Conservation (phyloP, 2,797 vertebrate genomes). For the Melanotaenia boesemani region DNA sequence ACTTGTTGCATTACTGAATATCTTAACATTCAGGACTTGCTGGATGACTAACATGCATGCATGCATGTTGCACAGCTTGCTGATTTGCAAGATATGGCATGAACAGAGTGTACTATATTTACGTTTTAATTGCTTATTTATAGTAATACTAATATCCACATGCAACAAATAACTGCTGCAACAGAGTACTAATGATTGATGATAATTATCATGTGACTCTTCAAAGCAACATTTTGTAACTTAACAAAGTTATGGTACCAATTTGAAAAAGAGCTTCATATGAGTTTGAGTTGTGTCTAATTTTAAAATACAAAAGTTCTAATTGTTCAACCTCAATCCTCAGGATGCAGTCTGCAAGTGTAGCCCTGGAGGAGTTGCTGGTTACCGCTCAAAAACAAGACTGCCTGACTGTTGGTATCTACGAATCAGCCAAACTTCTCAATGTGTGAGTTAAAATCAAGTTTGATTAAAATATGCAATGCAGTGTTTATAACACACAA, state of each 20-base stretch:
- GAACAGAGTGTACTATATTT: not conserved
- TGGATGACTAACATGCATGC: no score
- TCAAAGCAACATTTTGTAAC: not conserved
- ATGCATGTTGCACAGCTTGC: conserved; percentile 22
- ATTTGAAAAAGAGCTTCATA: not conserved
- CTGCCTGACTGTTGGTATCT: conserved; percentile 89
- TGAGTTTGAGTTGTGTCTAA: not conserved
- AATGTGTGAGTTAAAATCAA: conserved; percentile 84
- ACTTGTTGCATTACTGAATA: not conserved
- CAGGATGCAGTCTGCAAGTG: conserved; percentile 88
- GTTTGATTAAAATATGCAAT: not conserved
- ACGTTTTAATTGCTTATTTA: not conserved
- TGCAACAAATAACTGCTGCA: conserved; percentile 2
- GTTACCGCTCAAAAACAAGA: conserved; percentile 88
- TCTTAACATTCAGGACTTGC: not conserved
- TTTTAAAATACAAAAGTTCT: conserved; percentile 7
- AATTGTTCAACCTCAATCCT: conserved; percentile 3
- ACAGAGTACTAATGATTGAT: not conserved
- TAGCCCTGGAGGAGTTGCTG: conserved; percentile 90
- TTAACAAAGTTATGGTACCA: not conserved
- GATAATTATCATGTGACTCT: not conserved
- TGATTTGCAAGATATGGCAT: not conserved
- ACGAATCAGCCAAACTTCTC: conserved; percentile 91
- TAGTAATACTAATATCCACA: not conserved
- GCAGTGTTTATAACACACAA: not conserved